Evolutionary conservation across 2,888 invertebrate species (phyloP), one percentile per base, ranked within the genome.

Genomic region (Drosophila algonquin): DNA sequence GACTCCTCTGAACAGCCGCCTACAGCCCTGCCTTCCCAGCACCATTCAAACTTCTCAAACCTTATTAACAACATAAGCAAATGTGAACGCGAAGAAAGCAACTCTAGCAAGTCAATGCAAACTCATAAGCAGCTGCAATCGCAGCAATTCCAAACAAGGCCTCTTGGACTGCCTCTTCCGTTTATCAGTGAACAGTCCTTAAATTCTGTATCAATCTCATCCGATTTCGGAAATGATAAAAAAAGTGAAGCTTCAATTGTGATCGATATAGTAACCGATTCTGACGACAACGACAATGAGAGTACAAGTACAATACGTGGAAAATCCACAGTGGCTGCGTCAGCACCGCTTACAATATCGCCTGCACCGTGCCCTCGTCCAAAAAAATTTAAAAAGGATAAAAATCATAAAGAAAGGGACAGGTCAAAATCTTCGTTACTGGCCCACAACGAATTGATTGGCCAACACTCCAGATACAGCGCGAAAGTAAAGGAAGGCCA

Each of bases 191-290:
- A 89, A 27, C 80, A 81, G n/a, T 80, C 83, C 5, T 73, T 80
- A 0, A 88, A 81, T 65, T 86, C 88, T 1, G 76, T 75, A 27
- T 76, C 79, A 14, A 76, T 65, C 59, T 60, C 75, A 47, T 40
- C 55, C 3, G 16, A 40, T 18, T 48, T 32, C 6, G 45, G 30
- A 5, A 62, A 47, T n/a, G 64, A 74, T 1, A 78, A 80, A 53
- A 32, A 64, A n/a, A 61, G 61, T 24, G 75, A 82, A 46, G 74
- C 75, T 16, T 73, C 90, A 4, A 86, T 89, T 70, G 81, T 90
- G 5, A 91, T 91, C 69, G 90, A 91, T 64, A 86, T 91, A 61
- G 91, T 89, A 24, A 89, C 91, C 0, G 91, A 92, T 76, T 91
- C 92, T 1, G 88, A 87, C 77, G 90, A 90, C 14, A 85, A 79